A percentile compares a stretch with the other conserved stretches of the same genome.
Conservation (phyloP, 1,140 invertebrate species). For the Apocrypta bakeri region DNA sequence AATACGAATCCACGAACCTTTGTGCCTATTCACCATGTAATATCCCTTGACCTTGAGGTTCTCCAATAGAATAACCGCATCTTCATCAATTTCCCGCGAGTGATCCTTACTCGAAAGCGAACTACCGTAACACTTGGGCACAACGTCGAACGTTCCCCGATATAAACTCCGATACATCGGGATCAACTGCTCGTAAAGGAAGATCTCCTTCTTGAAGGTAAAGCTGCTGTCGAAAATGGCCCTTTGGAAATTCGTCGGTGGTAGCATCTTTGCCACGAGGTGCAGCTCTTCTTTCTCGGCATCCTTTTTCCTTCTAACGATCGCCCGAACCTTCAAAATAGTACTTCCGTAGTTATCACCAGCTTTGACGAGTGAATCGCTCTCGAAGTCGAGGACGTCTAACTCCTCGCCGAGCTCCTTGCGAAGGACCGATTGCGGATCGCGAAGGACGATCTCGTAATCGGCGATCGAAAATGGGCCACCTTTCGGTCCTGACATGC, state of each 20-base stretch:
- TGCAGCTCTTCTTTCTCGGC: conserved; percentile 58
- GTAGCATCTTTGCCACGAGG: conserved; percentile 70
- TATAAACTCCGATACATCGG: conserved; percentile 62
- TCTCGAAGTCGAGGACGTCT: conserved; percentile 55
- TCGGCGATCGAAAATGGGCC: conserved; percentile 32
- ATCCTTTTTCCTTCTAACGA: conserved; percentile 50
- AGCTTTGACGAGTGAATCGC: conserved; percentile 60
- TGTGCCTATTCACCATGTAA: conserved; percentile 70
- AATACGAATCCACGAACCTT: conserved; percentile 49
- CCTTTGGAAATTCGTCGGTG: conserved; percentile 63
- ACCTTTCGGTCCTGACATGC: background rate
- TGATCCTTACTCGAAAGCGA: conserved; percentile 69
- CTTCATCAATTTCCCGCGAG: conserved; percentile 69
- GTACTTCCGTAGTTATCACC: conserved; percentile 79
- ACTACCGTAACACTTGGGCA: conserved; percentile 76
- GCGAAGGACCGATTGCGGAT: conserved; percentile 59
- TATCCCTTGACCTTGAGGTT: conserved; percentile 75
- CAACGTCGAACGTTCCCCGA: conserved; percentile 66
- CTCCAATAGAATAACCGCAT: conserved; percentile 77
- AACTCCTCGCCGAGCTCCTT: conserved; percentile 54
- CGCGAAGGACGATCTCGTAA: conserved; percentile 53
- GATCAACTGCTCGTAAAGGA: conserved; percentile 64
- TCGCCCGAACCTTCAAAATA: conserved; percentile 71
- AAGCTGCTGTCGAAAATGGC: conserved; percentile 65
- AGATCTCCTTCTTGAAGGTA: conserved; percentile 70